Evolutionary conservation across 2,113 vertebrate species (phyloP).

Genomic region (Dasypus novemcinctus): DNA sequence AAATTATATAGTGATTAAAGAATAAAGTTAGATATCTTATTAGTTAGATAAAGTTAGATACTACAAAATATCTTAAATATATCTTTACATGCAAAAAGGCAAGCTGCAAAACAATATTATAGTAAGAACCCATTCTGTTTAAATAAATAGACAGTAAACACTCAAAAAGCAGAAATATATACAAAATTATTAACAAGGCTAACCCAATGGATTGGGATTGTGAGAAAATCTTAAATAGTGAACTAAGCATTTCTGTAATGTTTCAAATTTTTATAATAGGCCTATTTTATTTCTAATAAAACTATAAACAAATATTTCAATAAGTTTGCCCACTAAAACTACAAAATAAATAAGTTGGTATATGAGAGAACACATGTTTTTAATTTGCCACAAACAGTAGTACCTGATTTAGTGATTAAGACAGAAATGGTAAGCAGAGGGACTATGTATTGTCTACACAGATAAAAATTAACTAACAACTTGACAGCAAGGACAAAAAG

Average conservation of each 20-base stretch:
- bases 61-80: constrained; percentile 10
- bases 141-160: not conserved
- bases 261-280: constrained; percentile 7
- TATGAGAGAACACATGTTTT: not conserved
- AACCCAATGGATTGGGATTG: not conserved
- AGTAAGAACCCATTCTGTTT: not conserved
- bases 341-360: constrained; percentile 11
- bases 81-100: not conserved
- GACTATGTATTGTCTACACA: constrained; percentile 22
- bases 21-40: not conserved
- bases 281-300: constrained; percentile 36
- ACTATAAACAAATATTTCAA: constrained; percentile 21
- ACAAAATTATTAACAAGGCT: not conserved
- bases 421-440: constrained; percentile 19
- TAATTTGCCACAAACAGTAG: constrained; percentile 16
- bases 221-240: not conserved
- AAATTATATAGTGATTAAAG: constrained; percentile 11
- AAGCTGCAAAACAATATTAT: not conserved
- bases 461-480: constrained; percentile 51
- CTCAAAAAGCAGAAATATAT: not conserved
- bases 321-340: constrained; percentile 40
- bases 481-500: constrained; percentile 48
- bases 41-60: not conserved
- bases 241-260: not conserved
- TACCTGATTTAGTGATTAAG: constrained; percentile 30